These are phyloP conservation scores for Ellobius talpinus DNA, from an alignment of 2,113 vertebrate genomes.

Conservation along the genomic window DNA sequence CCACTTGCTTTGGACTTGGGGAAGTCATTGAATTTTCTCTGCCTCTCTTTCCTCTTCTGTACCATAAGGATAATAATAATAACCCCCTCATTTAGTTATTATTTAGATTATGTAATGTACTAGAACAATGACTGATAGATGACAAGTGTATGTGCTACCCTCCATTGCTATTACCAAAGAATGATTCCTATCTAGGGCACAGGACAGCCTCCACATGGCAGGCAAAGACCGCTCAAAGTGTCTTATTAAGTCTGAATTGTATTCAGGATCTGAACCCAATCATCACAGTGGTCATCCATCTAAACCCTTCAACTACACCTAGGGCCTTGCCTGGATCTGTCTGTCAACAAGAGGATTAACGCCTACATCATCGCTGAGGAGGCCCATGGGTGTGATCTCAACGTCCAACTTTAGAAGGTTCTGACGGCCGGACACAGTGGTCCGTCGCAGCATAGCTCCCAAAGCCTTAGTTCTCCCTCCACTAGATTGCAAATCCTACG, in stretches of 20 bases:
- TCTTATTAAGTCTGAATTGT: not conserved
- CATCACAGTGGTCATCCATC: not conserved
- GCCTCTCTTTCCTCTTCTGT: not conserved
- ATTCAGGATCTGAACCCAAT: not conserved
- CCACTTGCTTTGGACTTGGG: not conserved
- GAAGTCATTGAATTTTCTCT: not conserved
- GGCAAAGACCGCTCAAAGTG: not conserved
- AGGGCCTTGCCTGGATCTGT: not conserved
- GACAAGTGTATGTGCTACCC: not conserved
- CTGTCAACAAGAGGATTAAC: not conserved
- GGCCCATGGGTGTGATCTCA: not conserved
- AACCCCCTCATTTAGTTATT: not conserved
- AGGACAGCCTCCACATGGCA: not conserved
- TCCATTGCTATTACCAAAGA: not conserved
- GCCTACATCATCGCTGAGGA: not conserved
- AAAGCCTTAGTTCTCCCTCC: not conserved
- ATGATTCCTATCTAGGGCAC: not conserved
- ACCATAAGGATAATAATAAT: not conserved
- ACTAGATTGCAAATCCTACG: not conserved
- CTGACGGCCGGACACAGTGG: not conserved
- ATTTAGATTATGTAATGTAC: not conserved
- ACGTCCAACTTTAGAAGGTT: not conserved
- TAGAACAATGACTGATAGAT: not conserved
- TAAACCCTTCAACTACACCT: too few species aligned
- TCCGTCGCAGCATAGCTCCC: not conserved